Conservation (phyloP, 2,797 vertebrate species). For the Oreortyx pictus region DNA sequence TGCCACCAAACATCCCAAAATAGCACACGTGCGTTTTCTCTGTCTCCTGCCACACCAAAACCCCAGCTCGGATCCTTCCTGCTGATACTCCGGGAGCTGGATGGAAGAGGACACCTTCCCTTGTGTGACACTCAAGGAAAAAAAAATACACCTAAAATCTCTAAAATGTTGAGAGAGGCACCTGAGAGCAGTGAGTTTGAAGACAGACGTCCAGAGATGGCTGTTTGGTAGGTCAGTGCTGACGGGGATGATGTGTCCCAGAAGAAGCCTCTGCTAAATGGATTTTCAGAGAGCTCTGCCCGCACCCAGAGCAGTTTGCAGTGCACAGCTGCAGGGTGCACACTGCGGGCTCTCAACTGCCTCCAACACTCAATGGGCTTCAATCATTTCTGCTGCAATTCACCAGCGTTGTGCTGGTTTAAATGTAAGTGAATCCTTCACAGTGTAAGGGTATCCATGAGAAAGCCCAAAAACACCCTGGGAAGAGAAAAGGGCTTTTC, state of each 20-base stretch:
- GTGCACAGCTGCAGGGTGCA: not conserved
- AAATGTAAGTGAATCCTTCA: not conserved
- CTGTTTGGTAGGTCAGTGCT: not conserved
- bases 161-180: fast-evolving
- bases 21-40: fast-evolving
- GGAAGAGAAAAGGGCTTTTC: not conserved
- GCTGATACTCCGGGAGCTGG: fast-evolving
- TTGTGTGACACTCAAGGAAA: not conserved
- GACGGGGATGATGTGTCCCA: not conserved
- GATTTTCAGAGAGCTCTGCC: not conserved
- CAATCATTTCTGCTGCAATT: not conserved
- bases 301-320: fast-evolving
- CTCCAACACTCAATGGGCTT: not conserved
- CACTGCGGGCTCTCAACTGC: not conserved
- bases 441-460: not conserved
- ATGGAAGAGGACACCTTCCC: not conserved
- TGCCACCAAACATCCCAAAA: not conserved
- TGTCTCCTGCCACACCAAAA: not conserved
- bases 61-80: not conserved
- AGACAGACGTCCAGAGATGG: not conserved
- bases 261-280: not conserved
- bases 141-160: not conserved
- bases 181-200: not conserved
- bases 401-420: not conserved
- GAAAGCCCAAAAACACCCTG: not conserved